A percentile compares a stretch with the other conserved stretches of the same genome.
Evolutionary conservation across 2,888 invertebrate genomes (phyloP).

Genomic region (Cyclophora albipunctata): DNA sequence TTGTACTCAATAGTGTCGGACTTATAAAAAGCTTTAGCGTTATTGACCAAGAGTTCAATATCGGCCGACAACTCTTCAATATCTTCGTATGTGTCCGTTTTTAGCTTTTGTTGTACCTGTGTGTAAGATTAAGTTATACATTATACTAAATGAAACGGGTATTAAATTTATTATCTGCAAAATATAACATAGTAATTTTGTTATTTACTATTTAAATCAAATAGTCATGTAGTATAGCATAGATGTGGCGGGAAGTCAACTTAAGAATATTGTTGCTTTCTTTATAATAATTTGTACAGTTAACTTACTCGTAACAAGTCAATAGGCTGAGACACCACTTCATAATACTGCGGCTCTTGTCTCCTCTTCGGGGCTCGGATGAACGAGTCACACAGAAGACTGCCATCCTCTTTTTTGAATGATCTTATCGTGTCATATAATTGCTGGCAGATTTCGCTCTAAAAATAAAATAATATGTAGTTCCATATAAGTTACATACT

Average conservation of each 20-base stretch:
- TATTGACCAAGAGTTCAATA: conserved; percentile 92
- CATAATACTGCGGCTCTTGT: conserved; percentile 93
- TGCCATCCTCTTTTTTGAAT: conserved; percentile 94
- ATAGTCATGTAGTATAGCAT: no score
- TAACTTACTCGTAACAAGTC: conserved; percentile 84
- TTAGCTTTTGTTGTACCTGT: conserved; percentile 94
- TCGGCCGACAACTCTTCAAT: conserved; percentile 93
- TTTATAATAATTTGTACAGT: neutral
- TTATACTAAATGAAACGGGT: no score
- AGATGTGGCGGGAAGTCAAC: no score
- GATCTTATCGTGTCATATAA: conserved; percentile 93
- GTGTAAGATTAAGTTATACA: conserved; percentile 1
- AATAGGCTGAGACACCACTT: conserved; percentile 95
- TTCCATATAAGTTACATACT: neutral
- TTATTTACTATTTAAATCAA: no score
- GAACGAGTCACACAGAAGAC: conserved; percentile 93
- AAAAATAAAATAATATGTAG: conserved; percentile 25
- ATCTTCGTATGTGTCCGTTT: conserved; percentile 97
- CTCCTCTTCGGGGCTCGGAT: conserved; percentile 95
- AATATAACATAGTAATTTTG: no score
- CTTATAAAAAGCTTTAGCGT: conserved; percentile 97
- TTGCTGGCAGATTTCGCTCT: conserved; percentile 92
- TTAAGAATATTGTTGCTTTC: neutral
- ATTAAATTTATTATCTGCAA: no score
- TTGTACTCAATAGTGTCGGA: conserved; percentile 88